Evolutionary conservation across 2,888 invertebrate genomes (phyloP).

Genomic region (Osmoderma eremita): DNA sequence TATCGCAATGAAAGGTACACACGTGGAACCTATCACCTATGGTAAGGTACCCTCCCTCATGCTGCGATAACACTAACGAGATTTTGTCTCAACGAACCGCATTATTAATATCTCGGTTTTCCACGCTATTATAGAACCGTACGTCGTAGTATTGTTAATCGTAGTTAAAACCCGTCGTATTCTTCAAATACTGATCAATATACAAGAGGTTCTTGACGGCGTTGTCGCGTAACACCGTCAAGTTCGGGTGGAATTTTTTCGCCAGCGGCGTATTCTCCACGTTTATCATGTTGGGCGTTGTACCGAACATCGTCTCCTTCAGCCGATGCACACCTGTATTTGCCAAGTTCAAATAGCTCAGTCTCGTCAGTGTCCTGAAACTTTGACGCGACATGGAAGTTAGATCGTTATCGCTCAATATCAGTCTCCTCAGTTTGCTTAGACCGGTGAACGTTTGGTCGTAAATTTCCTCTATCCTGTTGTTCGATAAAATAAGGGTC

Average conservation of each 20-base stretch:
- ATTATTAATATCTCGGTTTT: slow-evolving; percentile 30
- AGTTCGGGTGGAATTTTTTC: slow-evolving; percentile 58
- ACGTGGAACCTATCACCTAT: too few relatives aligned
- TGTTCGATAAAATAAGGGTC: slow-evolving; percentile 57
- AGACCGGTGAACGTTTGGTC: slow-evolving; percentile 58
- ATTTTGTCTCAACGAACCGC: slow-evolving; percentile 1
- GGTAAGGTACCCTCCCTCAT: too few relatives aligned
- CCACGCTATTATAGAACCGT: not conserved
- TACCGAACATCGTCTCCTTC: slow-evolving; percentile 58
- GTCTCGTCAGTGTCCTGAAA: slow-evolving; percentile 56
- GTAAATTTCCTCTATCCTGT: slow-evolving; percentile 58
- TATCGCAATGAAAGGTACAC: too few relatives aligned
- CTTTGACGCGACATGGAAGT: slow-evolving; percentile 54
- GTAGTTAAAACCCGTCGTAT: slow-evolving; percentile 27
- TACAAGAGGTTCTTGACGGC: slow-evolving; percentile 55
- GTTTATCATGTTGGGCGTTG: slow-evolving; percentile 57
- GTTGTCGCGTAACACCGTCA: slow-evolving; percentile 56
- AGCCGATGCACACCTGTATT: slow-evolving; percentile 59
- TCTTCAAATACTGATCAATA: slow-evolving; percentile 48
- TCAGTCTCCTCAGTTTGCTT: slow-evolving; percentile 57
- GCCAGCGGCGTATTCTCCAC: slow-evolving; percentile 59
- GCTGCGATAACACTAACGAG: too few relatives aligned
- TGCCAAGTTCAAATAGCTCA: slow-evolving; percentile 59
- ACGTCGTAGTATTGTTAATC: slow-evolving; percentile 4
- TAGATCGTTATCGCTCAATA: slow-evolving; percentile 58